Evolutionary conservation across 2,113 vertebrate genomes (phyloP), one percentile per base, ranked within the genome.

Genomic region (Phaethon lepturus): DNA sequence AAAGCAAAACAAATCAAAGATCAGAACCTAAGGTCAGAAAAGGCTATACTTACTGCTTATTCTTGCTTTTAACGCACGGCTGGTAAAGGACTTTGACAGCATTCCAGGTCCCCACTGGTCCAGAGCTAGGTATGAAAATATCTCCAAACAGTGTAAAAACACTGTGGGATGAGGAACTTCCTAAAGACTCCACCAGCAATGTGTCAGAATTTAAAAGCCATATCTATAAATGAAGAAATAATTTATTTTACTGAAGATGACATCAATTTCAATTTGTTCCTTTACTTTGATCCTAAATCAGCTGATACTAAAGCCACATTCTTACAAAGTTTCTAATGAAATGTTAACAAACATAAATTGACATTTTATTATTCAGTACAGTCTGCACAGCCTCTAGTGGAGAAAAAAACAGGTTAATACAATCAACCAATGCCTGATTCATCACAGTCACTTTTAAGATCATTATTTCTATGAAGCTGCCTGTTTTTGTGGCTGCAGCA

Each of bases 151-250:
- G 89, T 35, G 97, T 79, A 78, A 98, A 98, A 88, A 79, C 91
- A 74, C 86, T 81, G 17, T 50, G 69, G 49, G 77, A 86, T 19
- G 91, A 94, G 24, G 86, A 79, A 93, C 72, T 97, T 98, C 92
- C 96, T 38, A 93, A 95, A 79, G 98, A 98, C 20, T 99, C 99
- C 66, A 99, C 98, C 69, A 99, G 96, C 96, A 99, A 93, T 38
- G 99, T 99, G 96, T 99, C 99, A 59, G 98, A 98, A 98, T 99
- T 99, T 98, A 99, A 98, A 94, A 99, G 97, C 99, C 99, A 99
- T 38, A 99, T 93, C 99, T 99, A 95, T 62, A 97, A 86, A 97
- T 33, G 75, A 29, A 66, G 26, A 97, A 77, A 95, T 47, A 88
- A 92, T 92, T 84, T 49, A 6, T 58, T 82, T 87, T 79, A 97